Base-by-base conservation (phyloP, 2,113 vertebrate genomes). In the Sprattus sprattus region DNA sequence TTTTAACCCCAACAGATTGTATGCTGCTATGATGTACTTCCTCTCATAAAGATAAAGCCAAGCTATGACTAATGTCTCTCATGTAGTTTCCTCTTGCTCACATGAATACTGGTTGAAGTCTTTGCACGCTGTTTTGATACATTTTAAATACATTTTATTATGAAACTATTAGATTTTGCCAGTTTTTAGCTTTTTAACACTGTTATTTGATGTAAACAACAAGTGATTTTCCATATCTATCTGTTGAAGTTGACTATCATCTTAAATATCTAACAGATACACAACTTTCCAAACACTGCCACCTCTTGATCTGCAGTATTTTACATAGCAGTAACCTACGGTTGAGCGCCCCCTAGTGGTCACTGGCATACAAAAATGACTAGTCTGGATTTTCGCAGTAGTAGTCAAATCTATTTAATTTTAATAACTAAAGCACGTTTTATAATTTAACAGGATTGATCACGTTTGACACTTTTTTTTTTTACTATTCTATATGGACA, bases 281-380 rank as follows among this genome's bases (percentile, higher is more conserved):
- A 71, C 8, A 32, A 71, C 4, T 75, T 32, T 39, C 28, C 28
- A 75, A 32, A 15, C 15, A 32, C 11, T 15, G 5, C 10, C 9
- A 32, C 3, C 13, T 39, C 64, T 25, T 39, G 67, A 32, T 15
- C 3, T 32, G 15, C 67, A 75, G 28, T 15, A 16, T n/a, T 60
- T 60, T 32, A 20, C 32, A 20, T 4, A n/a, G 1, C 28, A 67
- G 83, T 83, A 82, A 39, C 45, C 45, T 88, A 87, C 88, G 15
- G 87, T 57, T 45, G 85, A 81, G 81, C 39, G 71, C 91, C 91
- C 90, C 88, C 93, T 90, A 85, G 82, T 93, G 93, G 87, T 80
- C 11, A 64, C 16, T 45, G 5, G 44, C 6, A 60, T 28, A 49
- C 6, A 71, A 71, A 8, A 15, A 47, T 28, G 39, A 39, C 39